Conservation (phyloP, 1,140 invertebrate genomes). For the Melanaphis sacchari region DNA sequence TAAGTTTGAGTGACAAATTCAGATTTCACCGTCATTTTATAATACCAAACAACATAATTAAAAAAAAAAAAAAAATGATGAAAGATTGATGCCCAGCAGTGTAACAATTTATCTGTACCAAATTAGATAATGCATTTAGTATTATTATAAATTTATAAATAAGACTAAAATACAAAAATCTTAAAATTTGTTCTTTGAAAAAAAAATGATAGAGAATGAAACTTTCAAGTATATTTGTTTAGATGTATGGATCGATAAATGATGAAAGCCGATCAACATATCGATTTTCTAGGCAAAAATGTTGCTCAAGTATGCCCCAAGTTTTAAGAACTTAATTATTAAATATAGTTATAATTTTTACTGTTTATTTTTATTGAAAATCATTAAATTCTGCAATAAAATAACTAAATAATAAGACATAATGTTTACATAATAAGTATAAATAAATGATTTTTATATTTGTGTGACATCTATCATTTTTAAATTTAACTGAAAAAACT, state of each 20-base stretch:
- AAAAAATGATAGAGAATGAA: too few species aligned
- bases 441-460: background rate
- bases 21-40: background rate
- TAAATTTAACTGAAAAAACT: background rate
- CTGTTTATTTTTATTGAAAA: background rate
- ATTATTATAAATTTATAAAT: too few species aligned
- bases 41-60: too few species aligned
- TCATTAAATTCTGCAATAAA: background rate
- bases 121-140: too few species aligned
- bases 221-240: background rate
- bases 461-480: background rate
- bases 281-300: background rate
- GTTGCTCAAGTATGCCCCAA: background rate
- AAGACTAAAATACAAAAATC: too few species aligned
- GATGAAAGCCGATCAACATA: too few species aligned
- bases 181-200: background rate
- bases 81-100: too few species aligned
- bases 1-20: background rate
- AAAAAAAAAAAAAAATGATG: too few species aligned
- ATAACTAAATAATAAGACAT: background rate
- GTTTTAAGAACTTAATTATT: background rate
- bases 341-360: background rate
- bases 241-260: background rate
- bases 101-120: too few species aligned
- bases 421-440: background rate